Percentiles rank a stretch among this genome's conserved stretches.
phyloP scores from a whole-genome alignment of 2,113 vertebrate species.

The Synchiropus splendidus region DNA sequence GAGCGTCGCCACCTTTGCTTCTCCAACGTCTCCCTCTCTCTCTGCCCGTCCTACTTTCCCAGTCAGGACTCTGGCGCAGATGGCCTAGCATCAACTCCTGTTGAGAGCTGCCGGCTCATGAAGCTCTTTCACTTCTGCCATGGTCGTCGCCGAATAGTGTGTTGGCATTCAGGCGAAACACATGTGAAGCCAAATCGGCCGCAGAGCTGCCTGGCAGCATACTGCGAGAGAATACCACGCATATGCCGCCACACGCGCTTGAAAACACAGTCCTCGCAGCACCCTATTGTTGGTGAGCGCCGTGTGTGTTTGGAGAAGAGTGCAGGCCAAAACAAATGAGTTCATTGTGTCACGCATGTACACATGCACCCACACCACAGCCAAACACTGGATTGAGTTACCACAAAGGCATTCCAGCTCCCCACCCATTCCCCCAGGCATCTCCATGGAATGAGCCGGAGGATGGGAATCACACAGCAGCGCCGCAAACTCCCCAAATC shows the following conservation, averaged over 20 bases:
- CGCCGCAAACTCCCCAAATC: constrained; percentile 19
- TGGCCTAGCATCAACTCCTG: constrained; percentile 47
- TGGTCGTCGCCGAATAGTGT: constrained; percentile 40
- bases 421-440: constrained; percentile 30
- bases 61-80: constrained; percentile 44
- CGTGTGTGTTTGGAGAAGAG: constrained; percentile 18
- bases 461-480: constrained; percentile 18
- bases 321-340: constrained; percentile 41
- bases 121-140: constrained; percentile 30
- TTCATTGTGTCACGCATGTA: constrained; percentile 49
- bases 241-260: too few species aligned
- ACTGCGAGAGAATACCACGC: constrained; percentile 18
- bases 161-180: constrained; percentile 30
- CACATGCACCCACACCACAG: constrained; percentile 48
- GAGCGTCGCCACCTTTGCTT: background rate
- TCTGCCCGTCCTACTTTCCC: constrained; percentile 24
- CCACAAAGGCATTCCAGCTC: constrained; percentile 34
- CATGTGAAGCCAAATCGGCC: constrained; percentile 33
- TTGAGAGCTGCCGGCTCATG: constrained; percentile 40
- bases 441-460: constrained; percentile 7
- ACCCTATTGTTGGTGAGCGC: constrained; percentile 16
- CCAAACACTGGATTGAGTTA: constrained; percentile 48
- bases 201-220: constrained; percentile 24
- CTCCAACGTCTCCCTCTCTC: constrained; percentile 11
- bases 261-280: constrained; percentile 13